Conservation (phyloP, 2,888 invertebrate genomes). For the Euplagia quadripunctaria region DNA sequence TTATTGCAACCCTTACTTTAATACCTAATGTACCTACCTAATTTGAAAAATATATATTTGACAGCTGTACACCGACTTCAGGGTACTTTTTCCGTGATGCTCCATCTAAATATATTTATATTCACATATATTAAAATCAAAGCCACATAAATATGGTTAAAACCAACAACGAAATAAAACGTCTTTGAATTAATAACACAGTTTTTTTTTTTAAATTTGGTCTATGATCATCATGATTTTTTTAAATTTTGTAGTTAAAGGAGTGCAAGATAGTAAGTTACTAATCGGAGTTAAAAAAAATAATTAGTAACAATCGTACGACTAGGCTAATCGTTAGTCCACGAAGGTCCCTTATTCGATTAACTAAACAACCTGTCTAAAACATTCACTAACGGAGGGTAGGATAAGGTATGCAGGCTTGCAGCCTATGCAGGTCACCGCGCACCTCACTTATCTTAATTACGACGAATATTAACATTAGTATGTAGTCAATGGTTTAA, state of each 20-base stretch:
- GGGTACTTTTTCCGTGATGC: too few species aligned
- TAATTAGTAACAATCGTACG: background rate
- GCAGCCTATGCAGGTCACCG: constrained; percentile 40
- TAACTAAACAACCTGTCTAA: constrained; percentile 8
- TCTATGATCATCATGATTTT: background rate
- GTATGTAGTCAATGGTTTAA: constrained; percentile 29
- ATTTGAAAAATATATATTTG: too few species aligned
- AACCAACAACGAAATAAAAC: background rate
- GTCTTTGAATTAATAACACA: background rate
- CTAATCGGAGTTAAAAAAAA: too few species aligned
- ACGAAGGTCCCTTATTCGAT: background rate
- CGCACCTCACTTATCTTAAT: constrained; percentile 44
- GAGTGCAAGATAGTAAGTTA: background rate
- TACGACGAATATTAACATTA: constrained; percentile 38
- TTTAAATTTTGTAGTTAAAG: background rate
- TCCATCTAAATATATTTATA: too few species aligned
- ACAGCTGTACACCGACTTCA: too few species aligned
- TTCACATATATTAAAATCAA: too few species aligned
- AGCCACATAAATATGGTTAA: too few species aligned
- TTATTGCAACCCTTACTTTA: too few species aligned
- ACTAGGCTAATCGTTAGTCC: background rate
- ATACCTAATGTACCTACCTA: too few species aligned
- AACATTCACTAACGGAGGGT: constrained; percentile 25
- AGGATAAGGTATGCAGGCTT: constrained; percentile 42
- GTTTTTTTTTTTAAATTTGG: background rate